Evolutionary conservation across 2,113 vertebrate genomes (phyloP).

Genomic region (Orycteropus afer): DNA sequence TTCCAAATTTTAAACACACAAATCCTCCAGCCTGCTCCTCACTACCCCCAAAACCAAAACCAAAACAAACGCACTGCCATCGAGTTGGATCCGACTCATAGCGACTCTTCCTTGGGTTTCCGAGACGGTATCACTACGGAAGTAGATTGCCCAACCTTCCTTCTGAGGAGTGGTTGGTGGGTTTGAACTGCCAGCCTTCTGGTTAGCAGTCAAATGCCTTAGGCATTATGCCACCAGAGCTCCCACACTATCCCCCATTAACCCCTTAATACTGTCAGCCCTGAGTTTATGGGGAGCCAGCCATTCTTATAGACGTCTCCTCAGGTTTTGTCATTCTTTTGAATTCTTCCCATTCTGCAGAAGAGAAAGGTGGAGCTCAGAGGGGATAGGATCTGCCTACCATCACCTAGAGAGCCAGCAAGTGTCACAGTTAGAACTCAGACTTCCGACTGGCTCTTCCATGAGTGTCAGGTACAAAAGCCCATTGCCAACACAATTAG

Average conservation of each 20-base stretch:
- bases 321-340: neutral
- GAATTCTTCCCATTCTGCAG: neutral
- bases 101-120: no score
- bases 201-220: no score
- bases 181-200: no score
- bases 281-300: neutral
- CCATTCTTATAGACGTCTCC: neutral
- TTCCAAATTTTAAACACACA: neutral
- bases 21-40: neutral
- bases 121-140: no score
- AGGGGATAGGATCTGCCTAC: neutral
- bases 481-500: neutral
- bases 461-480: neutral
- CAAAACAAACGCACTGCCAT: no score
- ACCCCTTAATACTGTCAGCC: neutral
- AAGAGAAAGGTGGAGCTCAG: neutral
- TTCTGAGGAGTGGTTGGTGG: no score
- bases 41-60: no score
- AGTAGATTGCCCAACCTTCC: no score
- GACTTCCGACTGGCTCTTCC: neutral
- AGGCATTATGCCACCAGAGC: no score
- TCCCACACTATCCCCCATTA: no score
- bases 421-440: neutral
- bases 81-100: no score
- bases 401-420: neutral